phyloP scores from a whole-genome alignment of 1,140 invertebrate genomes.

The Pogonus chalceus region DNA sequence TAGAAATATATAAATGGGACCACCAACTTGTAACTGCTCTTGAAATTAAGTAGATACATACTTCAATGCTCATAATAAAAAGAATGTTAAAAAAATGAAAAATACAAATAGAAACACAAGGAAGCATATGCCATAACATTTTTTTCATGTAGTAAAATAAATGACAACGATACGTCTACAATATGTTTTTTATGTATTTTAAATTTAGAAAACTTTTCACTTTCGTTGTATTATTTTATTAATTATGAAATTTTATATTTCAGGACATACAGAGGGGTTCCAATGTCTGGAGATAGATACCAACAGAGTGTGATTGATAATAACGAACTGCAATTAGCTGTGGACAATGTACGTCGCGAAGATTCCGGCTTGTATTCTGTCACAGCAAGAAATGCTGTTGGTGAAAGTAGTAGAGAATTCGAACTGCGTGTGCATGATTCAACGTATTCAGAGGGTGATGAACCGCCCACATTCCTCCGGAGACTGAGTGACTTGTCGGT shows the following conservation, averaged over 20 bases:
- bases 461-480: constrained; percentile 63
- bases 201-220: no score
- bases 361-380: constrained; percentile 47
- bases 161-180: no score
- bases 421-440: constrained; percentile 30
- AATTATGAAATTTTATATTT: constrained; percentile 8
- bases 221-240: background rate
- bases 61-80: no score
- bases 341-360: constrained; percentile 41
- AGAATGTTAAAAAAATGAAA: no score
- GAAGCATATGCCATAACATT: no score
- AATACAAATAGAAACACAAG: no score
- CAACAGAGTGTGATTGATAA: constrained; percentile 24
- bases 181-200: no score
- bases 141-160: no score
- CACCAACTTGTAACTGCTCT: no score
- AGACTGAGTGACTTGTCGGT: constrained; percentile 69
- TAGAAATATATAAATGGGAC: no score
- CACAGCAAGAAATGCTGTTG: constrained; percentile 42
- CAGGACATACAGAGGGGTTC: constrained; percentile 32
- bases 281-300: constrained; percentile 24
- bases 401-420: constrained; percentile 31
- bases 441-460: constrained; percentile 19
- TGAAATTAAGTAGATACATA: no score
- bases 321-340: constrained; percentile 41